Base-by-base conservation (phyloP, 2,113 vertebrate genomes). In the Diadophis punctatus region DNA sequence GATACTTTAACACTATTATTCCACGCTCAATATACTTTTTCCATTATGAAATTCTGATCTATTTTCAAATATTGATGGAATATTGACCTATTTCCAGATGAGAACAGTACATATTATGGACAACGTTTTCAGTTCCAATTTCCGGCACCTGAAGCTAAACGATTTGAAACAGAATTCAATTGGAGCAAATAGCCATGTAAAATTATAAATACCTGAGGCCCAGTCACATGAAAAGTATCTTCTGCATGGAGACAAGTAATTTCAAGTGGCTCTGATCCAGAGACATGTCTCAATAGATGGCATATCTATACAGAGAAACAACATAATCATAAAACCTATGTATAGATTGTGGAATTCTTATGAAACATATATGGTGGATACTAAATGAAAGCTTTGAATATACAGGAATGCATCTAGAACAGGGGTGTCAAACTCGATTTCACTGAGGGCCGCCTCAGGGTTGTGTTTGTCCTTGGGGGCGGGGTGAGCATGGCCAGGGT, bases 201-300 rank as follows among this genome's bases (percentile, higher is more conserved):
- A 51, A 86, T 20, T 8, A 90, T 3, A n/a, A 96, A 49, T 98
- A 99, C 99, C 99, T 99, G 99, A 85, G 99, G 99, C 74, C 99
- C 99, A 90, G 99, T 99, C 95, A 99, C 99, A 92, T 98, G 98
- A 96, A 99, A 99, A 39, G 99, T 99, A 94, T 99, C 99, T 96
- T 99, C 99, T 34, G 99, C 99, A 7, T 99, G 99, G 93, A 99
- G 96, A 86, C 99, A 99, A 55, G 99, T 99, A 91, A 99, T 99
- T 97, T 99, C 99, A 0, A 99, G 97, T 1, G 99, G 99, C 95
- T 99, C 99, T 1, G 98, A 98, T 88, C 99, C 98, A n/a, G 98
- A 99, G 94, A 99, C 97, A 55, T 99, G 99, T 93, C 99, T 98
- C 97, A 99, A 91, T 93, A 99, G 97, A 91, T 98, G 98, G 93